Evolutionary conservation across 2,888 invertebrate genomes (phyloP).

Genomic region (Acronicta alni): DNA sequence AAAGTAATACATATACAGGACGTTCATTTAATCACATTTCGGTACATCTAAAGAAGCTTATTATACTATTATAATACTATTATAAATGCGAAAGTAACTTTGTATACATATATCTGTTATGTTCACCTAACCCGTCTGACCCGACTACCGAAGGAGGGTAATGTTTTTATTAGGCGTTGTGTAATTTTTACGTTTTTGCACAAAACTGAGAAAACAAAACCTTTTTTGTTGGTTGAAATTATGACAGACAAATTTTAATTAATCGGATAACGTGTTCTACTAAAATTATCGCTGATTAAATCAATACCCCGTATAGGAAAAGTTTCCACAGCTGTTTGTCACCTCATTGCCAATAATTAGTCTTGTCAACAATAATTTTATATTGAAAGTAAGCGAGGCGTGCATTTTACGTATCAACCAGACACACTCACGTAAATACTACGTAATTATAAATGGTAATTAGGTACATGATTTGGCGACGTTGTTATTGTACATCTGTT

Average conservation of each 20-base stretch:
- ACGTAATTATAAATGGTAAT: slow-evolving; percentile 10
- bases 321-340: slow-evolving; percentile 26
- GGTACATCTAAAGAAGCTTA: too few relatives aligned
- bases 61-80: too few relatives aligned
- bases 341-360: slow-evolving; percentile 8
- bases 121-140: too few relatives aligned
- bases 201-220: too few relatives aligned
- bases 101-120: too few relatives aligned
- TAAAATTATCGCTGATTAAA: background rate
- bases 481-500: slow-evolving; percentile 22
- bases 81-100: too few relatives aligned
- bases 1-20: background rate
- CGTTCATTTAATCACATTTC: background rate
- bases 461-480: slow-evolving; percentile 7
- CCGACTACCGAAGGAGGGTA: too few relatives aligned
- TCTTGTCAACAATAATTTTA: slow-evolving; percentile 28
- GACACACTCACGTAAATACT: background rate
- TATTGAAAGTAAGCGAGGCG: slow-evolving; percentile 43
- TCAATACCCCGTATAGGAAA: slow-evolving; percentile 5
- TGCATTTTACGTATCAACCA: slow-evolving; percentile 31
- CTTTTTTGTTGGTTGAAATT: too few relatives aligned
- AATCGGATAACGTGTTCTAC: too few relatives aligned
- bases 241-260: too few relatives aligned
- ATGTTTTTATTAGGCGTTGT: too few relatives aligned
- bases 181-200: too few relatives aligned